Conservation (phyloP, 2,888 invertebrate species). For the Agrochola macilenta region DNA sequence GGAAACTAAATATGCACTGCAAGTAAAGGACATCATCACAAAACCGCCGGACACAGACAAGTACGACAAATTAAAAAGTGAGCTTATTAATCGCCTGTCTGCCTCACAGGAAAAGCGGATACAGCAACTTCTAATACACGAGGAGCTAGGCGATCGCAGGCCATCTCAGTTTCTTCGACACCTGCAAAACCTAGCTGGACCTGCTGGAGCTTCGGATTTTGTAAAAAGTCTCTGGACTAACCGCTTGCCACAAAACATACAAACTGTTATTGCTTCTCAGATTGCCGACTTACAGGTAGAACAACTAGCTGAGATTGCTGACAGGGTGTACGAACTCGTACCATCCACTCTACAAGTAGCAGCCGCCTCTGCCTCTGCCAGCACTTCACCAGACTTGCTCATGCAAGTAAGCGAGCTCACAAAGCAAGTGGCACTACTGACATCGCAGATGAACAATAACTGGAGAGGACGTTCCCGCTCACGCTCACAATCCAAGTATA, state of each 20-base stretch:
- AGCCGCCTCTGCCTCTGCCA: not conserved
- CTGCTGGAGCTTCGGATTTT: not conserved
- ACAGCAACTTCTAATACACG: not conserved
- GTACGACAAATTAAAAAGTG: conserved; percentile 28
- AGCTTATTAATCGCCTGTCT: conserved; percentile 3
- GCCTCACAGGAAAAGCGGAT: conserved; percentile 5
- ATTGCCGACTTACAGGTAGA: not conserved
- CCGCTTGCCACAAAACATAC: too few species aligned
- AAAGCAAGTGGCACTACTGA: too few species aligned
- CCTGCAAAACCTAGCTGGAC: not conserved
- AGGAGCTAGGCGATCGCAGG: conserved; percentile 1
- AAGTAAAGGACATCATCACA: conserved; percentile 23
- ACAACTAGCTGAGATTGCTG: not conserved
- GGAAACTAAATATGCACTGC: conserved; percentile 36
- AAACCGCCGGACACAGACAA: conserved; percentile 50
- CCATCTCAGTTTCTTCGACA: conserved; percentile 26
- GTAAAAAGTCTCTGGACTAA: too few species aligned
- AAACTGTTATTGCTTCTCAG: not conserved
- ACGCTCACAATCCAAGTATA: too few species aligned
- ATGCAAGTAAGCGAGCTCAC: not conserved
- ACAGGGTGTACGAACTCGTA: not conserved
- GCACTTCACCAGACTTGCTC: not conserved
- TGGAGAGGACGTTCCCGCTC: too few species aligned
- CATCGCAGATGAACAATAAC: too few species aligned
- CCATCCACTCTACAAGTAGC: not conserved